Percentiles rank a stretch among this genome's conserved stretches.
These are phyloP conservation scores for Lasaia peninsularis DNA, from an alignment of 1,140 invertebrate species.

Conservation along the genomic window DNA sequence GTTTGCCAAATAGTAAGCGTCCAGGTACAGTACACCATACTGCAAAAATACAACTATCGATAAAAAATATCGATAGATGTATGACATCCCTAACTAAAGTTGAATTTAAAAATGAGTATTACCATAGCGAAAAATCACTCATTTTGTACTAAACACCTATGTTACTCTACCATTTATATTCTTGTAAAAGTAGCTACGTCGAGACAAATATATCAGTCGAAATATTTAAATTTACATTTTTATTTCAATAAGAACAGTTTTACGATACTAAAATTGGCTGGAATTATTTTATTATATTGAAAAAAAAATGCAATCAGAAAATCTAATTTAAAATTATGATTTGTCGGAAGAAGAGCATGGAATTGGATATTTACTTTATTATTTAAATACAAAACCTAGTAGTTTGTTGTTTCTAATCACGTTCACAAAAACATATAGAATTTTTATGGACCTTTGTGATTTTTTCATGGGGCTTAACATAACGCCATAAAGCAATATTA, in stretches of 20 bases:
- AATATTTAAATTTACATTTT: conserved; percentile 71
- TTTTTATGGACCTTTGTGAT: no score
- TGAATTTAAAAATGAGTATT: conserved; percentile 26
- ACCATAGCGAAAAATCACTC: conserved; percentile 29
- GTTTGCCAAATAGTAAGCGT: conserved; percentile 23
- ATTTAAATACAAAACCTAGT: no score
- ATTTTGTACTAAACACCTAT: conserved; percentile 74
- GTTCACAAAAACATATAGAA: no score
- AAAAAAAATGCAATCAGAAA: conserved; percentile 5
- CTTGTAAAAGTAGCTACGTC: conserved; percentile 66
- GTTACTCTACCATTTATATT: conserved; percentile 61
- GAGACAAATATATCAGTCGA: conserved; percentile 74
- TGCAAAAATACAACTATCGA: conserved; percentile 17
- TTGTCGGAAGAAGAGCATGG: background rate
- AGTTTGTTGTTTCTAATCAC: no score
- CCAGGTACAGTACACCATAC: conserved; percentile 15
- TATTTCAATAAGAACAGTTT: conserved; percentile 56
- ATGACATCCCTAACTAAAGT: conserved; percentile 15
- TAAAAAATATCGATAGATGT: conserved; percentile 14
- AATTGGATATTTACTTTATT: background rate
- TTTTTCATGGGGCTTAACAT: no score
- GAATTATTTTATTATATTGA: conserved; percentile 57
- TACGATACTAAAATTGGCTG: conserved; percentile 60
- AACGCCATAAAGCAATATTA: no score
- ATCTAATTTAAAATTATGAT: background rate